A percentile compares a stretch with the other conserved stretches of the same genome.
Conservation (phyloP, 1,140 invertebrate genomes). For the Apolygus lucorum region DNA sequence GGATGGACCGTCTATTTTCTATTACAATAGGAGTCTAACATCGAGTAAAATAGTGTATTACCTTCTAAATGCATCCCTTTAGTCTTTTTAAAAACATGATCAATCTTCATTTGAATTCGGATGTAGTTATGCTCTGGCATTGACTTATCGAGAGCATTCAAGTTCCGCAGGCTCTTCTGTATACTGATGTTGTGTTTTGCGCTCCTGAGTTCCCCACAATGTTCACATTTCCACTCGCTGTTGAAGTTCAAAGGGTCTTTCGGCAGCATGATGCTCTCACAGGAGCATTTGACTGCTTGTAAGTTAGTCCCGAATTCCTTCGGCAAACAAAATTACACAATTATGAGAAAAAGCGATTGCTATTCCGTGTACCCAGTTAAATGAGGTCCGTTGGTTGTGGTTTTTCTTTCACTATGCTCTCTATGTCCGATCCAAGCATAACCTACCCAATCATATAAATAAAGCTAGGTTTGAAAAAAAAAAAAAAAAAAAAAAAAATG, state of each 20-base stretch:
- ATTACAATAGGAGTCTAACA: too few species aligned
- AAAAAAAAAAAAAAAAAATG: not conserved
- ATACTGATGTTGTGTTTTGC: not conserved
- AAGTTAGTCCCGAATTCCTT: conserved; percentile 42
- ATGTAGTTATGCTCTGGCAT: not conserved
- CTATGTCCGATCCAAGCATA: not conserved
- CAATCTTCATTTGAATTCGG: not conserved
- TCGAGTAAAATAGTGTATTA: too few species aligned
- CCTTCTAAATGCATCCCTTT: too few species aligned
- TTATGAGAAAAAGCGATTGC: too few species aligned
- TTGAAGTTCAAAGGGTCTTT: conserved; percentile 40
- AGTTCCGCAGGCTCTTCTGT: too few species aligned
- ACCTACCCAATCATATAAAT: not conserved
- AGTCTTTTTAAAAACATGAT: not conserved
- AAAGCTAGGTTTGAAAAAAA: not conserved
- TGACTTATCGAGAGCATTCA: too few species aligned
- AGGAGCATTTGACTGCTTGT: conserved; percentile 43
- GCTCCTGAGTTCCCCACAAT: too few species aligned
- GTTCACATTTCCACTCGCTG: conserved; percentile 44
- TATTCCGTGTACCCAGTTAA: too few species aligned
- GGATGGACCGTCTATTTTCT: too few species aligned
- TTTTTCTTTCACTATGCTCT: not conserved
- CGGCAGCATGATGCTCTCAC: conserved; percentile 39
- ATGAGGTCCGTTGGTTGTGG: not conserved
- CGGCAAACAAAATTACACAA: not conserved